Evolutionary conservation across 2,888 invertebrate genomes (phyloP).

Genomic region (Cantharis rufa): DNA sequence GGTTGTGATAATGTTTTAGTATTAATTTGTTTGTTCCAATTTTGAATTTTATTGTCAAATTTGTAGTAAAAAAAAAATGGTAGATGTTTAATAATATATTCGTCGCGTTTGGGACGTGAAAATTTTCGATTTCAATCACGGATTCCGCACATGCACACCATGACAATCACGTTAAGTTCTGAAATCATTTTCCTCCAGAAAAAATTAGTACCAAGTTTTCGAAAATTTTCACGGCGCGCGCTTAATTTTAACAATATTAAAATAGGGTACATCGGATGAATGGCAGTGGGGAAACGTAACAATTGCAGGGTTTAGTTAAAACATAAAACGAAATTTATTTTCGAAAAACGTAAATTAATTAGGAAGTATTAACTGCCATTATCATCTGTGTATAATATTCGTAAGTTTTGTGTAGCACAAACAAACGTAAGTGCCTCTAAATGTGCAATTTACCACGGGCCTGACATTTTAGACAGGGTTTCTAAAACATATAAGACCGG

Average conservation of each 20-base stretch:
- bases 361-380: slow-evolving; percentile 27
- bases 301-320: slow-evolving; percentile 27
- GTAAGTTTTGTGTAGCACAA: slow-evolving; percentile 42
- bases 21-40: slow-evolving; percentile 41
- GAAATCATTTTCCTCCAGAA: neutral
- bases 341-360: slow-evolving; percentile 20
- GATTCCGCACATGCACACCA: neutral
- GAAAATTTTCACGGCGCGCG: neutral
- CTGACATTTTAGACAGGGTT: slow-evolving; percentile 55
- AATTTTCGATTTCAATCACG: neutral
- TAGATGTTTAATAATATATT: neutral
- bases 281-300: slow-evolving; percentile 25
- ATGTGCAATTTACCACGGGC: slow-evolving; percentile 56
- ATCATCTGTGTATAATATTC: slow-evolving; percentile 14
- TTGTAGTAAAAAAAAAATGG: neutral
- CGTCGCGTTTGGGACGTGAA: neutral
- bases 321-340: slow-evolving; percentile 25
- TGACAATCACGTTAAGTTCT: slow-evolving; percentile 14
- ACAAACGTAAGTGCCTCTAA: slow-evolving; percentile 54
- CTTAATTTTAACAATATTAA: neutral
- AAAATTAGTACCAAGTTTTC: neutral
- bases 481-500: slow-evolving; percentile 43
- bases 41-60: slow-evolving; percentile 21
- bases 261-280: slow-evolving; percentile 8
- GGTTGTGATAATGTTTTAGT: slow-evolving; percentile 56